phyloP scores from a whole-genome alignment of 1,140 invertebrate genomes.

The Sycophaga agraensis region DNA sequence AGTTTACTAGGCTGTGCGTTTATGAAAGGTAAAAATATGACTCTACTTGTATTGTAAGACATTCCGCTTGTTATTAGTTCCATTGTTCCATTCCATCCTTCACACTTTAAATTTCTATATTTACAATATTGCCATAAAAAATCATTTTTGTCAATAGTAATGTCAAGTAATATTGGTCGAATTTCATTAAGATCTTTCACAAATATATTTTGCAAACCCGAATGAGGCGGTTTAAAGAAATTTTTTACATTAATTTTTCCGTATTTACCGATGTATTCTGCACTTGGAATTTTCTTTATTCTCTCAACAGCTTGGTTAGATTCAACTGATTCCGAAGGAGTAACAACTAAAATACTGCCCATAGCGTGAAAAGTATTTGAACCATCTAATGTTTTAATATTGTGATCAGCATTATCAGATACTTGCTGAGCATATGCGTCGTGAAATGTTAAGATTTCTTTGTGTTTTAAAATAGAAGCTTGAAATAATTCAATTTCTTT shows the following conservation, averaged over 20 bases:
- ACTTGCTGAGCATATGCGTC: not conserved
- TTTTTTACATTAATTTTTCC: not conserved
- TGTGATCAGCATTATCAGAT: constrained; percentile 31
- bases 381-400: constrained; percentile 27
- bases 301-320: not conserved
- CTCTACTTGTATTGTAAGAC: constrained; percentile 22
- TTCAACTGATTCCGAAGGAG: constrained; percentile 15
- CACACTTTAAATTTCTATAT: not conserved
- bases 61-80: constrained; percentile 29
- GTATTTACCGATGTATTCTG: not conserved
- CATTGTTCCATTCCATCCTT: constrained; percentile 41
- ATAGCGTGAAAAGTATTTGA: constrained; percentile 34
- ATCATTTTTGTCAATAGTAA: not conserved
- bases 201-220: constrained; percentile 16
- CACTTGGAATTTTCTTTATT: constrained; percentile 10
- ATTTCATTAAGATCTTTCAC: too few species aligned
- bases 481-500: not conserved
- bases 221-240: constrained; percentile 8
- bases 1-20: constrained; percentile 25
- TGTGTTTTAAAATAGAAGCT: not conserved
- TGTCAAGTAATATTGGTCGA: not conserved
- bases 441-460: constrained; percentile 20
- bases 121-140: constrained; percentile 1
- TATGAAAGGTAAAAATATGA: constrained; percentile 31
- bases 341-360: constrained; percentile 31